Evolutionary conservation across 2,797 vertebrate genomes (phyloP), one percentile per base, ranked within the genome.

Genomic region (Dipus sagitta): DNA sequence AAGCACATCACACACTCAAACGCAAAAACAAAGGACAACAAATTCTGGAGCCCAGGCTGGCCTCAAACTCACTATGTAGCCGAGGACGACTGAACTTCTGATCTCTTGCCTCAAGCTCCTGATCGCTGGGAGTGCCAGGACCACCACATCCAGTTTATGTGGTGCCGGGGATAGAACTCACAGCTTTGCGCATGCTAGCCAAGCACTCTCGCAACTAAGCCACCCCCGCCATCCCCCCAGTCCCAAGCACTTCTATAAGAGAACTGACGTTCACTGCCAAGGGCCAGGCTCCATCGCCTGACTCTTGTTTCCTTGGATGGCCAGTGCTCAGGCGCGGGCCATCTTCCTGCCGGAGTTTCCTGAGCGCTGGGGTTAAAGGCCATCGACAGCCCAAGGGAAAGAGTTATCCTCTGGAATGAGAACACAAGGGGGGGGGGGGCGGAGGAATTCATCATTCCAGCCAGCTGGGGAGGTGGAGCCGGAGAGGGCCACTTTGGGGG

Each of bases 221-320:
- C 17, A 65, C 14, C 52, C 52, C 14, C 5, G 9, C 60, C 38
- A 3, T 38, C 38, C 38, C 38, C 60, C 23, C 30, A 75, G 34
- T 26, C 62, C 38, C 30, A 54, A 32, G 78, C 0, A 15, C 91
- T 5, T 52, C 34, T 3, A 0, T 54, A 15, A 13, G 80, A 84
- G 26, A 54, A 72, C 9, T 24, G 58, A 14, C 20, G 21, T 15
- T 18, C 20, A 1, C 9, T 0, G 0, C 0, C 47, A 8, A 8
- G 62, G 32, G 4, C 34, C 47, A 24, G 1, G 24, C 12, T 82
- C 71, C 34, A 4, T 38, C 26, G 1, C 0, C 0, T 15, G 38
- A 13, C 34, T 34, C 68, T n/a, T 30, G 62, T 30, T 17, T 24
- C 1, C 62, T 74, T 0, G 38, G 77, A 17, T 20, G 11, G 0